Base-by-base conservation (phyloP, 1,140 invertebrate genomes). In the Andrena cerasifolii region DNA sequence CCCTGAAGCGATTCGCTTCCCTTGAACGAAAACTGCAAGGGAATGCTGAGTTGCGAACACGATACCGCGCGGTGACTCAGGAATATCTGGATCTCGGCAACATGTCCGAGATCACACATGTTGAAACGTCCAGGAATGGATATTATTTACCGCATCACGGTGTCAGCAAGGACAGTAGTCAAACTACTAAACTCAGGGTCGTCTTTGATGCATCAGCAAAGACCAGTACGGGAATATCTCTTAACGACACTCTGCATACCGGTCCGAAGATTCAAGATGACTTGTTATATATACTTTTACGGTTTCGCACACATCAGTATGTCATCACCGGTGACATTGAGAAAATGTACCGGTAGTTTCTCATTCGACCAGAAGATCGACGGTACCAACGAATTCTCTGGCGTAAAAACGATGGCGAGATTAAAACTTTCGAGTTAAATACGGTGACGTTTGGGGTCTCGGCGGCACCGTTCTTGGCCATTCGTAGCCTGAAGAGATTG, bases 401-500 rank as follows among this genome's bases (percentile, higher is more conserved):
- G 26, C 58, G 58, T 6, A 24, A 53, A 8, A 3, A 18, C 28
- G 36, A 33, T 36, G 36, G 36, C 18, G 18, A 36, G 8, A 4
- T 61, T 3, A 33, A 40, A n/a, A 61, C 58, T 33, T 61, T 24
- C 36, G 28, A 61, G 36, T 16, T 61, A 6, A 61, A 61, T 36
- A 61, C 28, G 1, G 26, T 61, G 8, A 61, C 58, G 8, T 61
- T 63, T 40, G 40, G 61, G 16, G 5, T 63, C 16, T 40, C 61
- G 4, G 5, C 61, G 18, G 61, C 61, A 10, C 61, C 61, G 3
- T 63, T 33, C 21, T 21, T 63, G 10, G 61, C 61, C 18, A 63
- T 63, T 18, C 54, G 21, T 62, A 80, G 8, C 79, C 91, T 78
- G n/a, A 40, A 45, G 5, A 4, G 47, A 63, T 14, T 63, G n/a